Base-by-base conservation (phyloP, 1,140 invertebrate genomes). In the Drosophila repletoides region DNA sequence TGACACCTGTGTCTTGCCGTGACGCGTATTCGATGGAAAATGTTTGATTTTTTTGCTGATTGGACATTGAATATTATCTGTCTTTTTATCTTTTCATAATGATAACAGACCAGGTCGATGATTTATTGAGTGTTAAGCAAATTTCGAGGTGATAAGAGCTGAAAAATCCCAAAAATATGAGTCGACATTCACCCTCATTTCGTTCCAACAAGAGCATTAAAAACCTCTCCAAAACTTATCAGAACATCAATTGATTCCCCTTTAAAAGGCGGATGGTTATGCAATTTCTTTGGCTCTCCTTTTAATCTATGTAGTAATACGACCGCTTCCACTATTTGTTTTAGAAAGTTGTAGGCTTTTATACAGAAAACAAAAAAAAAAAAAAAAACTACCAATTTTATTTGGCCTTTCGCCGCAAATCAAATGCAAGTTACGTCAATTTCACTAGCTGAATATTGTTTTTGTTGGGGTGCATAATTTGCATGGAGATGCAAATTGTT, bases 341-440 rank as follows among this genome's bases (percentile, higher is more conserved):
- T 77, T 77, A 73, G 74, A 77, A 77, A 77, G 74, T 77, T 19
- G 26, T 24, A 45, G 24, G 10, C 21, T n/a, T n/a, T n/a, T n/a
- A n/a, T n/a, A n/a, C n/a, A n/a, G n/a, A n/a, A n/a, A n/a, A n/a
- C n/a, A n/a, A n/a, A n/a, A n/a, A n/a, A n/a, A n/a, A 10, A 28
- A 2, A 29, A 9, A 58, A 33, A 48, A 65, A 28, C 21, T 5
- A 22, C 28, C 14, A 41, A n/a, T 60, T 60, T 61, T 33, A 22
- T 38, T 43, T 67, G 26, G 60, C 75, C 75, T 79, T 73, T 77
- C 69, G 74, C 22, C 21, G 56, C 34, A 79, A 74, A 69, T 60
- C 34, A 69, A 80, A 64, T 74, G 40, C 52, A 12, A 59, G 75
- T 79, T 77, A 79, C 70, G 75, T 69, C 64, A 59, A 74, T 74